Conservation (phyloP, 2,888 invertebrate species). For the Eupsilia transversa region DNA sequence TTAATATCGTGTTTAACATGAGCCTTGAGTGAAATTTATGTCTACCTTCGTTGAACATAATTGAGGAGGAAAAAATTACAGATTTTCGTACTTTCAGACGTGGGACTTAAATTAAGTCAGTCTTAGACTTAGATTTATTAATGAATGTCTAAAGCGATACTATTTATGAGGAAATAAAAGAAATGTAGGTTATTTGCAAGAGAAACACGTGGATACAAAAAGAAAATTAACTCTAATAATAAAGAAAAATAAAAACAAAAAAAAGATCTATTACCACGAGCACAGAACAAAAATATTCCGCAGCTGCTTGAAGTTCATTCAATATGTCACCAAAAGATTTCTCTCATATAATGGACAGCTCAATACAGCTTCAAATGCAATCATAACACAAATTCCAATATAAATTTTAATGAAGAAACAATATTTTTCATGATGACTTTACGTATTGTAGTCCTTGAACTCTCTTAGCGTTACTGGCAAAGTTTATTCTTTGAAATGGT, state of each 20-base stretch:
- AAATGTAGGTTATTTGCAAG: neutral
- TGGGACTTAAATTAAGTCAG: neutral
- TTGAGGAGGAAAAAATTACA: neutral
- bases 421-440: neutral
- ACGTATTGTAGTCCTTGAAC: conserved; percentile 14
- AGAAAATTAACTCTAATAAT: neutral
- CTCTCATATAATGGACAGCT: neutral
- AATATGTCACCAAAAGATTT: conserved; percentile 17
- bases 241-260: neutral
- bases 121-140: neutral
- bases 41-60: neutral
- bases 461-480: neutral
- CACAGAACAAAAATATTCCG: neutral
- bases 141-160: neutral
- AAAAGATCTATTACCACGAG: neutral
- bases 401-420: conserved; percentile 1
- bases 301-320: neutral
- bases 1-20: conserved; percentile 24
- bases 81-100: neutral
- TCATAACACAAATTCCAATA: neutral
- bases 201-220: neutral
- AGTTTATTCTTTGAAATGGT: neutral
- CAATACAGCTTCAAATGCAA: neutral
- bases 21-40: conserved; percentile 10
- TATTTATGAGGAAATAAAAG: neutral